phyloP scores from a whole-genome alignment of 2,797 vertebrate species.

The Protonibea diacanthus region DNA sequence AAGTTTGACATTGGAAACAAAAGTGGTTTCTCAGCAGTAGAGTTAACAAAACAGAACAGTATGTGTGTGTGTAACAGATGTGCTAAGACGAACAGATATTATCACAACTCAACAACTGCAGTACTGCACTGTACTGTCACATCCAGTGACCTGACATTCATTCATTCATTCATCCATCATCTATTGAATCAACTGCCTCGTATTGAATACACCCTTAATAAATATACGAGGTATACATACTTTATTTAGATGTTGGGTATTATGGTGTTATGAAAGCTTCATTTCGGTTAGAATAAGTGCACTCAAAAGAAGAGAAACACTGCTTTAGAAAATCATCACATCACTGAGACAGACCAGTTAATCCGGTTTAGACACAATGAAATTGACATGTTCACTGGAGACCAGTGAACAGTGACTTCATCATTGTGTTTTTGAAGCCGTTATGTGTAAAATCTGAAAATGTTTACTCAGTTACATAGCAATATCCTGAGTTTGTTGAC shows the following conservation, averaged over 20 bases:
- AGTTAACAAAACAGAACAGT: background rate
- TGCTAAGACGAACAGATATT: background rate
- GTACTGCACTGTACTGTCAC: background rate
- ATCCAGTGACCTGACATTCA: background rate
- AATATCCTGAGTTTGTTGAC: background rate
- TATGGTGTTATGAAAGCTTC: background rate
- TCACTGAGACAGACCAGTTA: background rate
- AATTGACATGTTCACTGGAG: background rate
- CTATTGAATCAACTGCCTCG: background rate
- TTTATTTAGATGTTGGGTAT: background rate
- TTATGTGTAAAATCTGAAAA: too few relatives aligned
- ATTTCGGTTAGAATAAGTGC: background rate
- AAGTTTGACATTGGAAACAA: background rate
- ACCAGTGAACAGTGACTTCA: background rate
- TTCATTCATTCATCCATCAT: background rate
- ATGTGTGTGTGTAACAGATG: background rate
- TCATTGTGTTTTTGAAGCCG: background rate
- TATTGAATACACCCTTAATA: background rate
- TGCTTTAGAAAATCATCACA: background rate
- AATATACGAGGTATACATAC: background rate
- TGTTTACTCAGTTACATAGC: background rate
- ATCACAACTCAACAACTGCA: background rate
- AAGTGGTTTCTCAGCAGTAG: background rate
- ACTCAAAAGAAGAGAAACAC: background rate
- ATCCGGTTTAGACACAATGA: too few relatives aligned